phyloP scores from a whole-genome alignment of 2,797 vertebrate genomes.

The Iguana delicatissima region DNA sequence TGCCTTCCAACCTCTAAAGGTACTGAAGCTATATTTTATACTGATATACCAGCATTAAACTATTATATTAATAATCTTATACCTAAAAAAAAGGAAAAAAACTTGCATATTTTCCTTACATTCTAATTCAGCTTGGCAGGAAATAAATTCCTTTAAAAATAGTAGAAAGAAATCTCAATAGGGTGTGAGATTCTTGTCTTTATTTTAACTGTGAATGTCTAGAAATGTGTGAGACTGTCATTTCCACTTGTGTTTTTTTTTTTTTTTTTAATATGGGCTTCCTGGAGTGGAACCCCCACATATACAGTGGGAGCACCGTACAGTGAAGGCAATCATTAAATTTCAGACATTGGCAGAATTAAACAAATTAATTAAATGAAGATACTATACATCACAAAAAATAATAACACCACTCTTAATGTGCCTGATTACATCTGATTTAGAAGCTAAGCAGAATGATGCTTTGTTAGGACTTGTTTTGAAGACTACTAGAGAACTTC shows the following conservation, averaged over 20 bases:
- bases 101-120: neutral
- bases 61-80: neutral
- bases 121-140: neutral
- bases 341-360: too few species aligned
- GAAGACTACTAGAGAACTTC: too few species aligned
- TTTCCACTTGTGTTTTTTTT: too few species aligned
- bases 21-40: neutral
- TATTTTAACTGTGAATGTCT: neutral
- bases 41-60: slow-evolving; percentile 44
- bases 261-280: neutral
- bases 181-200: neutral
- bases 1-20: neutral
- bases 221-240: neutral
- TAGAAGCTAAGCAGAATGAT: too few species aligned
- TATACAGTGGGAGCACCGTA: too few species aligned
- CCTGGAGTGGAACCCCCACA: too few species aligned
- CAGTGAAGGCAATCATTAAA: too few species aligned
- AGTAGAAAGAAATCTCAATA: neutral
- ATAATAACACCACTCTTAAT: too few species aligned
- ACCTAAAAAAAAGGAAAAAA: neutral
- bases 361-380: too few species aligned
- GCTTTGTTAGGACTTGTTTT: too few species aligned
- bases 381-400: too few species aligned
- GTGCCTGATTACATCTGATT: too few species aligned
- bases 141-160: neutral